Percentiles rank a stretch among this genome's conserved stretches.
These are phyloP conservation scores for Leucozona laternaria DNA, from an alignment of 2,888 invertebrate species.

Conservation along the genomic window DNA sequence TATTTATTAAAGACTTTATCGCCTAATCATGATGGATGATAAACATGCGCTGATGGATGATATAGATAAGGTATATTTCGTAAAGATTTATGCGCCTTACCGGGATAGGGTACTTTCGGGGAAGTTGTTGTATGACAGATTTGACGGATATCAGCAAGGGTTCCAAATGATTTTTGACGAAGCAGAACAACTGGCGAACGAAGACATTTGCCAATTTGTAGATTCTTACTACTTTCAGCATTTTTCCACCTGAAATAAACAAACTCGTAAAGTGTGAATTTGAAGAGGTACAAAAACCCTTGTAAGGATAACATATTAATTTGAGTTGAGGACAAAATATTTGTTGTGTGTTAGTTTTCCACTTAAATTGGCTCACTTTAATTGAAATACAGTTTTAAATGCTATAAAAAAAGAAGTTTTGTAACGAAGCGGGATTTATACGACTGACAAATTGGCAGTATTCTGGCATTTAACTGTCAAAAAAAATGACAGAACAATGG, in stretches of 20 bases:
- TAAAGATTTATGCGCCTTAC: conserved; percentile 62
- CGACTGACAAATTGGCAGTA: too few species aligned
- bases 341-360: not conserved
- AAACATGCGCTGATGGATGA: too few species aligned
- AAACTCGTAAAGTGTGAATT: not conserved
- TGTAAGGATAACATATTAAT: not conserved
- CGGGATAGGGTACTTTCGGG: conserved; percentile 67
- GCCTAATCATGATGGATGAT: conserved; percentile 36
- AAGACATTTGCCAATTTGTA: conserved; percentile 81
- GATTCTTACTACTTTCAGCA: conserved; percentile 77
- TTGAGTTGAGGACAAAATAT: too few species aligned
- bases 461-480: too few species aligned
- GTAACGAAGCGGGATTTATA: too few species aligned
- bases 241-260: conserved; percentile 81
- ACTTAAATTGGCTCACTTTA: too few species aligned
- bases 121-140: conserved; percentile 63
- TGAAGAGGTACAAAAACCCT: not conserved
- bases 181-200: conserved; percentile 82
- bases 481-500: too few species aligned
- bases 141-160: conserved; percentile 79
- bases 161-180: conserved; percentile 83
- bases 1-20: conserved; percentile 23
- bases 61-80: not conserved
- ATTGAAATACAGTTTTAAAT: too few species aligned
- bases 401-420: too few species aligned